Evolutionary conservation across 2,888 invertebrate species (phyloP).

Genomic region (Tenthredo mesomela): DNA sequence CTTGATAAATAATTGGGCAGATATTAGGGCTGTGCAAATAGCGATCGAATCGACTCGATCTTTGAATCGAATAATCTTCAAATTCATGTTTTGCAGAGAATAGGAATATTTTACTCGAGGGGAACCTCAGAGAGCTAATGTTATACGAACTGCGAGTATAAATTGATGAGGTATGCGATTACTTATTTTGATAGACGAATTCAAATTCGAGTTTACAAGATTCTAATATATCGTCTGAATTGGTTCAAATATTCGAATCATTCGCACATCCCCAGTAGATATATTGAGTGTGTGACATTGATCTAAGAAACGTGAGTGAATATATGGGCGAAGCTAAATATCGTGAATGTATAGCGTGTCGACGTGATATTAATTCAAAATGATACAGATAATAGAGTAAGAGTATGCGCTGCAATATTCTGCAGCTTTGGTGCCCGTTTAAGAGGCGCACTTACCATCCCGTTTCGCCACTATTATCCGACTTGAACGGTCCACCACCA

Average conservation of each 20-base stretch:
- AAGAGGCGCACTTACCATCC: constrained; percentile 75
- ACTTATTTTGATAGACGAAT: too few relatives aligned
- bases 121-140: too few relatives aligned
- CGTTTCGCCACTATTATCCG: constrained; percentile 76
- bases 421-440: constrained; percentile 63
- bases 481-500: constrained; percentile 75
- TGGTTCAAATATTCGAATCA: too few relatives aligned
- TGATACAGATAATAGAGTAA: constrained; percentile 50
- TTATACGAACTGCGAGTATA: too few relatives aligned
- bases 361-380: constrained; percentile 43
- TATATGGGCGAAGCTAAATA: constrained; percentile 35
- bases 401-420: constrained; percentile 49
- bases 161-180: too few relatives aligned
- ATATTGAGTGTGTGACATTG: background rate
- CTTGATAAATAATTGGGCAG: constrained; percentile 17
- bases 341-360: constrained; percentile 34
- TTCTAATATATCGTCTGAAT: too few relatives aligned
- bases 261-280: too few relatives aligned
- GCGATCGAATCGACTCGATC: too few relatives aligned
- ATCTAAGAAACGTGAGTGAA: constrained; percentile 6
- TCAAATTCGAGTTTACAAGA: too few relatives aligned
- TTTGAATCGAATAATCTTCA: too few relatives aligned
- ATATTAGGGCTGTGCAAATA: background rate
- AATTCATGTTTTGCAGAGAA: too few relatives aligned
- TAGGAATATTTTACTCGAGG: too few relatives aligned